Base-by-base conservation (phyloP, 2,113 vertebrate species). In the Sinocyclocheilus grahami region DNA sequence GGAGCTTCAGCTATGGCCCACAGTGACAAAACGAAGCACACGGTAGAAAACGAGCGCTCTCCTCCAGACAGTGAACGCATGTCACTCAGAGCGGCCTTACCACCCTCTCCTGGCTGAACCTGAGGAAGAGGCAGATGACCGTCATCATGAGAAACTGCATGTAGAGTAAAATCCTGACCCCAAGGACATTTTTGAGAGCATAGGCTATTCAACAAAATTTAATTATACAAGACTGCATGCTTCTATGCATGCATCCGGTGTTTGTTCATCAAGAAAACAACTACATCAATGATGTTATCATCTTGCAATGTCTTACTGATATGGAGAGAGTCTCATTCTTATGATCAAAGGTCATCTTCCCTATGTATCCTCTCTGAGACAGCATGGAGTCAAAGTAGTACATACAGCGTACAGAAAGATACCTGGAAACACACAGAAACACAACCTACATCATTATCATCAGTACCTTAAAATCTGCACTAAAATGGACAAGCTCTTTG, bases 21-120 rank as follows among this genome's bases (percentile, higher is more conserved):
- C 1, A 99, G 94, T 46, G 98, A 97, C 46, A 99, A 96, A 16
- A 99, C 94, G 84, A 99, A 99, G 90, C 97, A 99, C 39, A 99
- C 96, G 0, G 97, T 99, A 67, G 98, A 99, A 91, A 99, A 99
- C 39, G 98, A 99, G 3, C 98, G 97, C 92, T 99, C 98, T 0
- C 98, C 98, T 46, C 98, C 98, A 0, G 98, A 99, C 65, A 99
- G 90, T 0, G 96, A 97, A 39, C 95, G 95, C 96, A 99, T 96
- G 63, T 99, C 97, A 48, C 91, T 96, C 85, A 95, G 85, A 39
- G 94, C 86, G 11, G 92, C 92, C 87, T 87, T 95, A 85, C 95
- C 95, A 67, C 96, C 96, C 83, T 97, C 95, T 86, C 97, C 96
- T 48, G 97, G 97, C 89, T 97, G 97, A 63, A 99, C 96, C 98